These are phyloP conservation scores for Trachelus stipa DNA, from an alignment of 2,888 invertebrate species.

Conservation along the genomic window DNA sequence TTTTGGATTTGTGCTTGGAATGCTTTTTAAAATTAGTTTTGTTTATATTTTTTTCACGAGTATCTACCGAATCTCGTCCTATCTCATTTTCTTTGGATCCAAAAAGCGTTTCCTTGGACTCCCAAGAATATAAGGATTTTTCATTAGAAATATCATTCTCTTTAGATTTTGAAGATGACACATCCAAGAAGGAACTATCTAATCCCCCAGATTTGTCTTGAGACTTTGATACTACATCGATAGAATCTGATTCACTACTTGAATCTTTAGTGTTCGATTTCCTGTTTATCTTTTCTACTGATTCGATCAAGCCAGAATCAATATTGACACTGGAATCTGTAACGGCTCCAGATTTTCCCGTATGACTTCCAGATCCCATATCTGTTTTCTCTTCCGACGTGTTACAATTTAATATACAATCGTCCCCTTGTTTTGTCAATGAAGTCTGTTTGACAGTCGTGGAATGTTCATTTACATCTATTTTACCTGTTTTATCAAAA, in stretches of 20 bases:
- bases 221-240: neutral
- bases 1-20: conserved; percentile 1
- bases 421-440: neutral
- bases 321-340: conserved; percentile 17
- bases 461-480: neutral
- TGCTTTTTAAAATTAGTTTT: no score
- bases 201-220: neutral
- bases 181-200: neutral
- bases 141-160: neutral
- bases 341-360: neutral
- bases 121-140: neutral
- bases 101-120: neutral
- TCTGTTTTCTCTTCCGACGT: neutral
- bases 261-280: neutral
- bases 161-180: conserved; percentile 6
- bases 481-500: neutral
- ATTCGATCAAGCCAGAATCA: conserved; percentile 38
- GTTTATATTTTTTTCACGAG: no score
- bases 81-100: neutral
- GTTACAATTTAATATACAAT: neutral
- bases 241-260: neutral
- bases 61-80: neutral
- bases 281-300: conserved; percentile 15
- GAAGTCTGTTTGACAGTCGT: neutral
- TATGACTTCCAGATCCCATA: neutral